phyloP scores from a whole-genome alignment of 2,888 invertebrate species.

The Dryobota labecula region DNA sequence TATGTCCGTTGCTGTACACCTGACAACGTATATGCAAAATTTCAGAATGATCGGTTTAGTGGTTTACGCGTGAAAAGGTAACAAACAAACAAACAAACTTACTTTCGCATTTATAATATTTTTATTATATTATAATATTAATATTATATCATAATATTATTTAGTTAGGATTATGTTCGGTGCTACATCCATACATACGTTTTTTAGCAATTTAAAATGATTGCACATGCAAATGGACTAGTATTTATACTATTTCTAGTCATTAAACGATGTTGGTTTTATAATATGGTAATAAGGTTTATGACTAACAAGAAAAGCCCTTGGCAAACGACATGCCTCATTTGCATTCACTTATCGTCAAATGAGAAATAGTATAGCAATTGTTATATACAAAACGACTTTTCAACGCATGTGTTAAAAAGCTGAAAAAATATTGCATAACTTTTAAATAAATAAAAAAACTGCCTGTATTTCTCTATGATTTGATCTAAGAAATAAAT shows the following conservation, averaged over 20 bases:
- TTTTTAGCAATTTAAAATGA: constrained; percentile 44
- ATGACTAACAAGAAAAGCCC: constrained; percentile 57
- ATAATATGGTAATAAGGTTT: constrained; percentile 51
- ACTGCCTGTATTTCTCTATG: background rate
- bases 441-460: background rate
- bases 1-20: too few relatives aligned
- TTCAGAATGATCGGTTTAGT: too few relatives aligned
- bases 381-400: constrained; percentile 30
- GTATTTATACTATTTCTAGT: constrained; percentile 32
- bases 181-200: constrained; percentile 25
- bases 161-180: constrained; percentile 56
- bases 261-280: constrained; percentile 29
- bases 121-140: too few relatives aligned
- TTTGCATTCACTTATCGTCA: constrained; percentile 46
- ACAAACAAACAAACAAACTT: too few relatives aligned
- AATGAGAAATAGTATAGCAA: constrained; percentile 31
- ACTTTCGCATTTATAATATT: too few relatives aligned
- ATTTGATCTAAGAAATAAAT: background rate
- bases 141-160: too few relatives aligned
- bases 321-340: constrained; percentile 55
- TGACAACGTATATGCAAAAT: too few relatives aligned
- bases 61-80: too few relatives aligned
- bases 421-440: background rate
- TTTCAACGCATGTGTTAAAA: constrained; percentile 12
- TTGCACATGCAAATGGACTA: constrained; percentile 48